Conservation (phyloP, 2,113 vertebrate species). For the Cairina moschata region DNA sequence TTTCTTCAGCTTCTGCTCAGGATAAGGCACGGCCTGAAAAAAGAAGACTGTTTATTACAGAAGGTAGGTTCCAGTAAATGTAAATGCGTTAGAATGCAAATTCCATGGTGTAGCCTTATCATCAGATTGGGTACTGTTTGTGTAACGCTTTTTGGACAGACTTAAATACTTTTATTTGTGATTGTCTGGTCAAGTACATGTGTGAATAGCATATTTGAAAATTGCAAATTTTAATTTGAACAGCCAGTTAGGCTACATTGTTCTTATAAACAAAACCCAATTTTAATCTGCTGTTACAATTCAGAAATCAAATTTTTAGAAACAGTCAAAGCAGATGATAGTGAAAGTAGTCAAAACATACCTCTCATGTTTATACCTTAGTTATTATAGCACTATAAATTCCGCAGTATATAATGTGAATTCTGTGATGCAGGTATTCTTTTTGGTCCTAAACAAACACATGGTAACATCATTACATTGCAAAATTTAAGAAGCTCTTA, state of each 20-base stretch:
- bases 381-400: not conserved
- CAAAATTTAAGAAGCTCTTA: not conserved
- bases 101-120: not conserved
- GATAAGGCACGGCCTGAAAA: not conserved
- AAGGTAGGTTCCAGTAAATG: not conserved
- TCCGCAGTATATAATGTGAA: not conserved
- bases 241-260: not conserved
- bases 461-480: not conserved
- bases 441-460: not conserved
- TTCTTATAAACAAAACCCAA: not conserved
- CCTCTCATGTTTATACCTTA: not conserved
- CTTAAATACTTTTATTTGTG: not conserved
- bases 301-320: not conserved
- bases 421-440: not conserved
- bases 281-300: not conserved
- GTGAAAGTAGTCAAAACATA: not conserved
- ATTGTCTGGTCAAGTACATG: not conserved
- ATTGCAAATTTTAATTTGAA: not conserved
- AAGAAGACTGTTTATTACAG: not conserved
- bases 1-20: not conserved
- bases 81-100: not conserved
- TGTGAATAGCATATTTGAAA: not conserved
- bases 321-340: not conserved
- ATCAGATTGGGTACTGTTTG: not conserved
- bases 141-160: not conserved